Evolutionary conservation across 2,797 vertebrate genomes (phyloP).

Genomic region (Platyrinchus mystaceus): DNA sequence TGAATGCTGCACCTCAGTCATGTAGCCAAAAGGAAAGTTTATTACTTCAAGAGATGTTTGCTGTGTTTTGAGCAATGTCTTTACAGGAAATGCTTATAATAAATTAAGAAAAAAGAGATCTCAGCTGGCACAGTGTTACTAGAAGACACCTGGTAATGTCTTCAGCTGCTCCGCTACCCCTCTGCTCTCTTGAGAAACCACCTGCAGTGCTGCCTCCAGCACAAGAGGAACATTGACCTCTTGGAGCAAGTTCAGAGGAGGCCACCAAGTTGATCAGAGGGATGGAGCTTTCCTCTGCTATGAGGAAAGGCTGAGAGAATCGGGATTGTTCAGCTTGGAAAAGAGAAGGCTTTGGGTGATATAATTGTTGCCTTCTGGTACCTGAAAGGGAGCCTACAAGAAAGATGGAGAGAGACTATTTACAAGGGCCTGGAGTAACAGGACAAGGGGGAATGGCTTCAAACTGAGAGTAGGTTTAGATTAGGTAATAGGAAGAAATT

Average conservation of each 20-base stretch:
- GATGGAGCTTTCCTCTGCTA: background rate
- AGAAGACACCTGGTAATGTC: background rate
- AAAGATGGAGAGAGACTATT: too few species aligned
- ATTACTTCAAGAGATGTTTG: background rate
- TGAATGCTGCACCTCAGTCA: background rate
- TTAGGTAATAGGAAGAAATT: background rate
- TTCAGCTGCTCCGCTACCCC: background rate
- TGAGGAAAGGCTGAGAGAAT: background rate
- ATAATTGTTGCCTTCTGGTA: background rate
- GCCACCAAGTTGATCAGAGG: background rate
- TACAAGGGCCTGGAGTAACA: background rate
- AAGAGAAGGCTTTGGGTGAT: background rate
- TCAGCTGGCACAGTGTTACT: background rate
- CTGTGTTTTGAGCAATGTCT: background rate
- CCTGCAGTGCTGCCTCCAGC: background rate
- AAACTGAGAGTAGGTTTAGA: background rate
- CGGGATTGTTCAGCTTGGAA: background rate
- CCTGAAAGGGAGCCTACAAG: background rate
- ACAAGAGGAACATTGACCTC: background rate
- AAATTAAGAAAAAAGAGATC: background rate
- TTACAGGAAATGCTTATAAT: slow-evolving; percentile 8
- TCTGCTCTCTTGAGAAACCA: background rate
- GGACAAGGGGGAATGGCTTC: background rate
- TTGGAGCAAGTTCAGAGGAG: background rate
- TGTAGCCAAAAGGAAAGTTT: background rate